A percentile compares a stretch with the other conserved stretches of the same genome.
Evolutionary conservation across 2,888 invertebrate genomes (phyloP).

Genomic region (Pantelozetes paolii): DNA sequence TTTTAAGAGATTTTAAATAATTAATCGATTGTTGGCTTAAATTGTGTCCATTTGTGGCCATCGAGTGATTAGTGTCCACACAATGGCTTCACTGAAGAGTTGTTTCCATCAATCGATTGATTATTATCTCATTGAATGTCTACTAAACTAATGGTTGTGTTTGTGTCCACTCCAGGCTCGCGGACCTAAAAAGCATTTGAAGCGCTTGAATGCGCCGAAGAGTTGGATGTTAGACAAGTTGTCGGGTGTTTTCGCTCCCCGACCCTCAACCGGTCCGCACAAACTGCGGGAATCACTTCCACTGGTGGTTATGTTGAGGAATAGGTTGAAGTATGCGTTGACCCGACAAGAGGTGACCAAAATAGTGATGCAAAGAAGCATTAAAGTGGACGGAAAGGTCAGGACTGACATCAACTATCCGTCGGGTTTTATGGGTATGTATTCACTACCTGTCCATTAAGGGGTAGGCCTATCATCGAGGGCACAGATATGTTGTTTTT

Average conservation of each 20-base stretch:
- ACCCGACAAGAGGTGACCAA: slow-evolving; percentile 94
- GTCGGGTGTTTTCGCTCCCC: slow-evolving; percentile 94
- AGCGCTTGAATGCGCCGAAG: slow-evolving; percentile 97
- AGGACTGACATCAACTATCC: slow-evolving; percentile 96
- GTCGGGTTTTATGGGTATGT: slow-evolving; percentile 97
- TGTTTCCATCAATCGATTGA: neutral
- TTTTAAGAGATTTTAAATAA: slow-evolving; percentile 7
- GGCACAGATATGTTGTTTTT: slow-evolving; percentile 33
- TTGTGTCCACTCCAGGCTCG: slow-evolving; percentile 63
- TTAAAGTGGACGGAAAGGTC: slow-evolving; percentile 97
- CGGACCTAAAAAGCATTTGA: slow-evolving; percentile 98
- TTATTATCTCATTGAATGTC: neutral
- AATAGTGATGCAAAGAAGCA: slow-evolving; percentile 94
- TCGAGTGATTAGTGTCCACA: too few species aligned
- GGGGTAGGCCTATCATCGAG: slow-evolving; percentile 41
- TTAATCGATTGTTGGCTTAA: neutral
- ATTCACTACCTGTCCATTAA: neutral
- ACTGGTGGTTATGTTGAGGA: slow-evolving; percentile 90
- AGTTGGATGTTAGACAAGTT: slow-evolving; percentile 99
- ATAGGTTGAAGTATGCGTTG: slow-evolving; percentile 95
- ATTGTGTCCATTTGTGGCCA: neutral
- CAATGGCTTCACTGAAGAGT: neutral
- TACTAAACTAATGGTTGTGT: neutral
- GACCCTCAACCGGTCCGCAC: slow-evolving; percentile 96
- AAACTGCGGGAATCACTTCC: slow-evolving; percentile 95